Evolutionary conservation across 2,113 vertebrate genomes (phyloP).

Genomic region (Pelecanoides urinatrix): DNA sequence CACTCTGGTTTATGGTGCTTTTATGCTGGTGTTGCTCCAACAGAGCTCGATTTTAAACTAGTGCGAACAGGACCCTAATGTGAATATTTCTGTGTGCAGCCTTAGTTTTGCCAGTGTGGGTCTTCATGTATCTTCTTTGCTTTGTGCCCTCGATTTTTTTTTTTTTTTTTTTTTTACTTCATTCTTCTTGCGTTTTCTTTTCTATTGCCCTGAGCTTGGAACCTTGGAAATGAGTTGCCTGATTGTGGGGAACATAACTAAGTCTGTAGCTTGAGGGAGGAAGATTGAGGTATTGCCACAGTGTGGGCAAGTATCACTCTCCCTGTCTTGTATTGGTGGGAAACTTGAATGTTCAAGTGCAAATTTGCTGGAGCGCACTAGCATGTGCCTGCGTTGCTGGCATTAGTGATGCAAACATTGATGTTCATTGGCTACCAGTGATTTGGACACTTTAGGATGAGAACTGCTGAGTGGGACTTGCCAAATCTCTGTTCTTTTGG

Average conservation of each 20-base stretch:
- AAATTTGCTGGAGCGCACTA: background rate
- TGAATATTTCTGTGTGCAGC: background rate
- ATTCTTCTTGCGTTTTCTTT: background rate
- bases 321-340: background rate
- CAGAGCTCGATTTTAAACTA: background rate
- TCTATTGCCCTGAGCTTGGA: background rate
- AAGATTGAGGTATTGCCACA: background rate
- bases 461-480: background rate
- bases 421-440: background rate
- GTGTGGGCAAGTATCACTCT: background rate
- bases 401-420: background rate
- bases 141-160: background rate
- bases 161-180: background rate
- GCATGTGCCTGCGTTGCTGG: background rate
- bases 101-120: background rate
- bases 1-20: background rate
- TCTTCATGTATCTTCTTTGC: background rate
- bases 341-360: background rate
- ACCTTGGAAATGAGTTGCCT: background rate
- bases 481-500: background rate
- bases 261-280: background rate
- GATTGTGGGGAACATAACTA: background rate
- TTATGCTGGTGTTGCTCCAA: background rate
- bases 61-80: background rate
- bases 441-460: background rate